Evolutionary conservation across 2,888 invertebrate genomes (phyloP), one percentile per base, ranked within the genome.

Genomic region (Drosophila prolongata): DNA sequence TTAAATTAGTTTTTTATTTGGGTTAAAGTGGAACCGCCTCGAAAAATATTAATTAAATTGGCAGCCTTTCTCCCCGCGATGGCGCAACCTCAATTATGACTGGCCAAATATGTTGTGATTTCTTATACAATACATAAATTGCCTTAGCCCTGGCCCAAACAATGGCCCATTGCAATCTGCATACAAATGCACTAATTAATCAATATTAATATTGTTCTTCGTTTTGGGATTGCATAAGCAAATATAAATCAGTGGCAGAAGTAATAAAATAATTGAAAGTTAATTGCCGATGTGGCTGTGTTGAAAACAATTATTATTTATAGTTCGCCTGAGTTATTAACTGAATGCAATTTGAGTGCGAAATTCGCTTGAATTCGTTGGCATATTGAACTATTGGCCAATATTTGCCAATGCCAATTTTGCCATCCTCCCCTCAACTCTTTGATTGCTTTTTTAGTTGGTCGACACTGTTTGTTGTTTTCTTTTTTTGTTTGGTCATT

Each of bases 121-220:
- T 72, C 69, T 54, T 61, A 53, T 71, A 64, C 35, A 47, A 57
- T 38, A 30, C 62, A 34, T 49, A 38, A 62, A 78, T 54, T 59
- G 77, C 54, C 57, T 58, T 58, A 67, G 69, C 75, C 71, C 54
- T 78, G 72, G 75, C 38, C 64, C 49, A 42, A 47, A 16, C 27
- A 59, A 61, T 50, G 60, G 43, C 16, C 59, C 38, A 67, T 47
- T 76, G 66, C 76, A 75, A 68, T 79, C 69, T 76, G 84, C 82
- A 85, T 85, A 84, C 67, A 87, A 85, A 87, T 72, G 75, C 80
- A 78, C 61, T 58, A 73, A 83, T 84, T 84, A 84, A 75, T 61
- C 27, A 35, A 6, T 14, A 43, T 57, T 35, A 40, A 64, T 62
- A 53, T 10, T 42, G 66, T 64, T 66, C 59, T 59, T 54, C 64